Base-by-base conservation (phyloP, 2,113 vertebrate genomes). In the Ascaphus truei region DNA sequence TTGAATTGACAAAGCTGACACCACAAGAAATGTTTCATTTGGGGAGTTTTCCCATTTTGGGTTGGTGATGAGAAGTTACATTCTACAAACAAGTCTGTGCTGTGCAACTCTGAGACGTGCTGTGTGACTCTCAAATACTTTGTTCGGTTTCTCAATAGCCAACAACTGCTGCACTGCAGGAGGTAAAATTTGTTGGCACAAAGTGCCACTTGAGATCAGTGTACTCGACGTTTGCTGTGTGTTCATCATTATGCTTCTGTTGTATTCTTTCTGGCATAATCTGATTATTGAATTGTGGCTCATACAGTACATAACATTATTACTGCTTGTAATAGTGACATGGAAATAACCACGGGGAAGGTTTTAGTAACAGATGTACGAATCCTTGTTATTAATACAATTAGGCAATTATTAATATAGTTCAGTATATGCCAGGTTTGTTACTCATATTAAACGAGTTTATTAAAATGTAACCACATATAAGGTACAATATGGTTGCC, bases 121-220 rank as follows among this genome's bases (percentile, higher is more conserved):
- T 52, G 67, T 16, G 67, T 26, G 3, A 61, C 31, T 50, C 43
- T 50, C 22, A 60, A 68, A 68, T 68, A 58, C 43, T 68, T 68
- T 68, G 55, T 50, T 45, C 43, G 23, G 66, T 26, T 71, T 71
- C 57, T 61, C 31, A 71, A 71, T 71, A 71, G 56, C 67, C 56
- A 71, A 61, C 67, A 71, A 71, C 67, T 71, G 67, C 43, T 71
- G 47, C 57, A 15, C 67, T 33, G 67, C 56, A 29, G 55, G 66
- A 68, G 66, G 66, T 8, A 45, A 61, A 71, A 71, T 71, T 60
- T 56, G 33, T 33, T 71, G 41, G 57, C 67, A 61, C 56, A 39
- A 52, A 50, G 56, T 52, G 43, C 30, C 57, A 60, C 56, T 52
- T 37, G 67, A 71, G 67, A 52, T 61, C 56, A 39, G 33, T 45